Evolutionary conservation across 2,888 invertebrate genomes (phyloP).

Genomic region (Nephrotoma flavescens): DNA sequence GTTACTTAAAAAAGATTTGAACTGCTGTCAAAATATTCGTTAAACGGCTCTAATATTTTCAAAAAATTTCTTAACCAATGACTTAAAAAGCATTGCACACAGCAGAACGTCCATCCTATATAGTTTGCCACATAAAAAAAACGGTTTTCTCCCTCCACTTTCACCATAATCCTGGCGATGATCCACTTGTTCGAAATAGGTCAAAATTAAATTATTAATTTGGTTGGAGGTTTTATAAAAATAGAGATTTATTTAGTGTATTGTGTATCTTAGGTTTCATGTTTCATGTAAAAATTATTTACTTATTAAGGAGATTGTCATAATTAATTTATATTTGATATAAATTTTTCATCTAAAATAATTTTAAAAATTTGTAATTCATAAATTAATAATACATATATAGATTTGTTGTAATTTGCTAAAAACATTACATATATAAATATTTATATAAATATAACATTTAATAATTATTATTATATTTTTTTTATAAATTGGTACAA

Average conservation of each 20-base stretch:
- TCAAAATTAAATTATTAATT: neutral
- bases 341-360: neutral
- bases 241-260: neutral
- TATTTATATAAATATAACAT: neutral
- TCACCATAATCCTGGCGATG: neutral
- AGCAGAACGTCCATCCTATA: no score
- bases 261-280: neutral
- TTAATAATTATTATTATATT: neutral
- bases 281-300: neutral
- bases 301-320: neutral
- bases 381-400: neutral
- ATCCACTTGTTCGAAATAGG: neutral
- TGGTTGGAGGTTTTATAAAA: neutral
- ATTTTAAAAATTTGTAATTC: neutral
- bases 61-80: no score
- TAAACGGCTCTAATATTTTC: no score
- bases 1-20: no score
- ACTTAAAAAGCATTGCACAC: no score
- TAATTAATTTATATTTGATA: neutral
- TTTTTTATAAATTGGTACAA: neutral
- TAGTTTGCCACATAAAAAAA: no score
- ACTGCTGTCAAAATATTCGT: no score
- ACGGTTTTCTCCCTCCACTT: neutral
- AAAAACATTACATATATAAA: neutral
- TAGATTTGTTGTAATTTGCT: neutral